phyloP scores from a whole-genome alignment of 2,888 invertebrate species.

The Chaetogeoica ovagalla region DNA sequence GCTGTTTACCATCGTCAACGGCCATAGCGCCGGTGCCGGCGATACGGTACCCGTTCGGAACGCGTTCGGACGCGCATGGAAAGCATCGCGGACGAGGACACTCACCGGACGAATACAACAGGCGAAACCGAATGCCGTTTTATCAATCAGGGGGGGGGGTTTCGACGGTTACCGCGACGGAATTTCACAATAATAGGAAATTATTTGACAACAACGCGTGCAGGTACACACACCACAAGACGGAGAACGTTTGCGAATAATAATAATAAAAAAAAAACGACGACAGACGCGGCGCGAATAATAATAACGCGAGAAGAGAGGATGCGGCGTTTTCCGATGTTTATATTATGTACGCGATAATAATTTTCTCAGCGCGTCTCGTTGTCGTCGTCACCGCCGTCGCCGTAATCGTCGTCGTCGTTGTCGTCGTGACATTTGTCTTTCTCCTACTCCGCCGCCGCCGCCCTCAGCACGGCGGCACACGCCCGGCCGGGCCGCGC shows the following conservation, averaged over 20 bases:
- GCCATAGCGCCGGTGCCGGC: neutral
- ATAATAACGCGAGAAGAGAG: too few relatives aligned
- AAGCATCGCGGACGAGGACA: neutral
- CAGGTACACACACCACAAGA: too few relatives aligned
- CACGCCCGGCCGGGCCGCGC: neutral
- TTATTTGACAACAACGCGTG: neutral
- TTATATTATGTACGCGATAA: neutral
- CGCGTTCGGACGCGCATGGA: neutral
- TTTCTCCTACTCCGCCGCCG: constrained; percentile 15
- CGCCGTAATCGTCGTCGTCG: constrained; percentile 38
- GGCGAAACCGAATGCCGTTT: neutral
- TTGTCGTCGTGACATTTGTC: constrained; percentile 43
- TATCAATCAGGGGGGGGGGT: too few relatives aligned
- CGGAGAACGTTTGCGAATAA: too few relatives aligned
- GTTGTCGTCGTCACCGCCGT: neutral
- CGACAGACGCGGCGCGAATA: too few relatives aligned
- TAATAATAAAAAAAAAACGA: too few relatives aligned
- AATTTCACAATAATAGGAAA: neutral
- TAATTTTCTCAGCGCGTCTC: neutral
- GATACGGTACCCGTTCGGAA: neutral
- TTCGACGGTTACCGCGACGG: neutral
- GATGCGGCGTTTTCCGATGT: too few relatives aligned
- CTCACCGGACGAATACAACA: neutral
- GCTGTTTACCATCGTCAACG: neutral
- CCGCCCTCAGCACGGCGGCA: neutral